These are phyloP conservation scores for Lamprologus ornatipinnis DNA, from an alignment of 2,113 vertebrate genomes.

Conservation along the genomic window DNA sequence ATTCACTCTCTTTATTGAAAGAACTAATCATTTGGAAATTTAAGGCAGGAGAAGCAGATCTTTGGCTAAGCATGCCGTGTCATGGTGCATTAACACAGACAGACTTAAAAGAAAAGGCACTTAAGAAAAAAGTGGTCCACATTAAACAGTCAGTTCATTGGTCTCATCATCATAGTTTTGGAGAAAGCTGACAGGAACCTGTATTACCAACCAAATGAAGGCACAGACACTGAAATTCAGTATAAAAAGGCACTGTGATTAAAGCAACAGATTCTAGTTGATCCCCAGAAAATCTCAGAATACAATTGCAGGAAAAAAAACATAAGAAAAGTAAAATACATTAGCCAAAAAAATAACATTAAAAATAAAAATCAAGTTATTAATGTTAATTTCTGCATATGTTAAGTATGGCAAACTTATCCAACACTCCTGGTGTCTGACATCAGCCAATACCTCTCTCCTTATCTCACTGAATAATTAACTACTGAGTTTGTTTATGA, in stretches of 20 bases:
- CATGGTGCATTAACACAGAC: constrained; percentile 3
- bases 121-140: constrained; percentile 12
- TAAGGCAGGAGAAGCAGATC: constrained; percentile 26
- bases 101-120: constrained; percentile 56
- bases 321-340: background rate
- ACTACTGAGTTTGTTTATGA: constrained; percentile 1
- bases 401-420: background rate
- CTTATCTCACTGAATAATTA: background rate
- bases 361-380: background rate
- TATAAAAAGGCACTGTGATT: constrained; percentile 18
- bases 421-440: background rate
- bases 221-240: background rate
- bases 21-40: constrained; percentile 32
- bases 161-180: background rate
- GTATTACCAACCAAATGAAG: background rate
- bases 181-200: background rate
- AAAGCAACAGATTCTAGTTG: background rate
- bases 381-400: background rate
- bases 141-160: background rate
- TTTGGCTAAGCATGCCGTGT: constrained; percentile 20
- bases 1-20: constrained; percentile 55
- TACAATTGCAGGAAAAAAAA: background rate
- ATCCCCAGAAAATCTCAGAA: background rate
- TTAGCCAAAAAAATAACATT: background rate
- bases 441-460: background rate